Evolutionary conservation across 1,140 invertebrate species (phyloP).

Genomic region (Panagrolaimus sp.): DNA sequence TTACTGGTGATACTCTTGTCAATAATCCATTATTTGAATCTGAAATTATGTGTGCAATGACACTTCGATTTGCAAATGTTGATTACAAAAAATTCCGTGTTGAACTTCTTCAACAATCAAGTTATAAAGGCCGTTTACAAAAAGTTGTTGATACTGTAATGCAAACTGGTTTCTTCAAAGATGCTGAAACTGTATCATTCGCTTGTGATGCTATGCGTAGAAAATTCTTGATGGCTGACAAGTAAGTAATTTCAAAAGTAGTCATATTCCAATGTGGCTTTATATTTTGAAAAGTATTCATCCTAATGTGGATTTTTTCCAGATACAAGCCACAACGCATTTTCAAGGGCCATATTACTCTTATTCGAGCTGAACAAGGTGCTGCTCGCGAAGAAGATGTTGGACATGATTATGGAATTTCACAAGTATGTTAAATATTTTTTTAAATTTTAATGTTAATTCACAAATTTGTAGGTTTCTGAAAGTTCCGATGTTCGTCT

Average conservation of each 20-base stretch:
- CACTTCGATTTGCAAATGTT: constrained; percentile 72
- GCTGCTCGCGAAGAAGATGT: constrained; percentile 57
- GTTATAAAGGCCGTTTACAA: constrained; percentile 58
- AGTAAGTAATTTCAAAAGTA: too few species aligned
- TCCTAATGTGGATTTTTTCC: too few species aligned
- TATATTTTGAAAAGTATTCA: too few species aligned
- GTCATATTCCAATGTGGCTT: too few species aligned
- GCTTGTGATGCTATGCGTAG: constrained; percentile 56
- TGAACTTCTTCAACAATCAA: constrained; percentile 62
- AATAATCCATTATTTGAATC: constrained; percentile 58
- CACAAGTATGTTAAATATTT: constrained; percentile 29
- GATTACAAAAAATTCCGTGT: constrained; percentile 69
- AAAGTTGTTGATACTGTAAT: constrained; percentile 58
- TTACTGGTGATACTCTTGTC: constrained; percentile 56
- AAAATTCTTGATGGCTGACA: constrained; percentile 56
- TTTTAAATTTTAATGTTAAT: neutral
- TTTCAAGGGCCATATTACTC: constrained; percentile 68
- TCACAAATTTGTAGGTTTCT: constrained; percentile 44
- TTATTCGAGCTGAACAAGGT: constrained; percentile 68
- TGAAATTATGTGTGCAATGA: constrained; percentile 70
- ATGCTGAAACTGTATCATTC: constrained; percentile 48
- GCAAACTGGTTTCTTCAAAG: constrained; percentile 52
- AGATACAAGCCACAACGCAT: constrained; percentile 68
- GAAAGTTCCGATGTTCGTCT: constrained; percentile 65
- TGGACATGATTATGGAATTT: constrained; percentile 53